Evolutionary conservation across 2,113 vertebrate species (phyloP), one percentile per base, ranked within the genome.

Genomic region (Crotalus helleri): DNA sequence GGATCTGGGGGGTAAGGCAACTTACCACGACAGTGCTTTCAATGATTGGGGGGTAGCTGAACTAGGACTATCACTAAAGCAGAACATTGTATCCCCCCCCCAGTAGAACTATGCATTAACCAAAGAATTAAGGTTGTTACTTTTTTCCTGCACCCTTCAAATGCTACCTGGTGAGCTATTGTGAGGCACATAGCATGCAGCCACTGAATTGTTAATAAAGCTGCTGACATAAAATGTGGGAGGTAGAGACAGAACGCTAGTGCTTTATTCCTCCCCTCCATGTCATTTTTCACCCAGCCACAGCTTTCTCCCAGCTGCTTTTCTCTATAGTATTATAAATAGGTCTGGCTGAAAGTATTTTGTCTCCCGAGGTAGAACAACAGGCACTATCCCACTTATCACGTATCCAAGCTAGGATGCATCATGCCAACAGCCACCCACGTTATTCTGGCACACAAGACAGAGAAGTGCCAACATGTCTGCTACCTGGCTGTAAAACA

Each of bases 1-100:
- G 26, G n/a, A 85, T 85, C 89, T 89, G 46, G 88, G 91, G 92
- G 92, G 53, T 94, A 39, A 89, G 44, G 17, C 19, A 81, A 44
- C 54, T 54, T 5, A 46, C 26, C 74, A 29, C 33, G 49, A 69
- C 33, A 46, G 69, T 88, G 51, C 11, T 11, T 61, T 24, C 24
- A 24, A 74, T 24, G 29, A 9, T 61, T 33, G 29, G 33, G n/a
- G 3, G 33, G 6, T 17, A 2, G 46, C 87, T 33, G 5, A 64
- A 17, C 58, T 3, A 55, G 26, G 12, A 87, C 54, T 90, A 39
- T 44, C 26, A 61, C 13, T 7, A 9, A 81, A 29, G 21, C 29
- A 13, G 33, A 81, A 44, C 33, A 81, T 81, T 81, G 21, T 44
- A 81, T 44, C 33, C 29, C n/a, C 17, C 33, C 19, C 69, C 69